Evolutionary conservation across 2,113 vertebrate genomes (phyloP).

Genomic region (Bagarius yarrelli): DNA sequence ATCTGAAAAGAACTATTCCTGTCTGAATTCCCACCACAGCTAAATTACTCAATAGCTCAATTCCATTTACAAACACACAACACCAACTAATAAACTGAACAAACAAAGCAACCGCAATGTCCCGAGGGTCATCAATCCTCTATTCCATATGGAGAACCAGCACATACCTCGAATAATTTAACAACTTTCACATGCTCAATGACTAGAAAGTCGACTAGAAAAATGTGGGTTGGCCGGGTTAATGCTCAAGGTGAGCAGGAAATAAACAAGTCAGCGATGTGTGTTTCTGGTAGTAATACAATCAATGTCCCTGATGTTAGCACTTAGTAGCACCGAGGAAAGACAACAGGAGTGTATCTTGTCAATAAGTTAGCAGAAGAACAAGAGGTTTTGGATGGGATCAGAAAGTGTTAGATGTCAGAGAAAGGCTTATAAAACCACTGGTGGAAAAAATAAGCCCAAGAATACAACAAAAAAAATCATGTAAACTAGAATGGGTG

Average conservation of each 20-base stretch:
- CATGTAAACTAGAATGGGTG: background rate
- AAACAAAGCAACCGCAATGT: constrained; percentile 1
- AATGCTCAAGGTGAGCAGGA: background rate
- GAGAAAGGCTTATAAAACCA: background rate
- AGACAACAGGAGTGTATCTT: background rate
- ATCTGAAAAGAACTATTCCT: background rate
- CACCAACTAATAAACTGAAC: background rate
- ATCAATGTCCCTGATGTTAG: no score
- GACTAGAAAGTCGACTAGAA: background rate
- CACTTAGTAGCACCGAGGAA: background rate
- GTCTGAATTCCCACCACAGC: constrained; percentile 6
- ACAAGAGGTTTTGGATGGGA: background rate
- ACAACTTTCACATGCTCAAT: background rate
- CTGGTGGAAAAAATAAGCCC: background rate
- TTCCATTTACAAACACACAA: background rate
- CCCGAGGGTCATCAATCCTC: background rate
- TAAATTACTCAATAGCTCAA: background rate
- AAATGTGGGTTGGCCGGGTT: background rate
- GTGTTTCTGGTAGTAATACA: background rate
- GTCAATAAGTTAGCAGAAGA: background rate
- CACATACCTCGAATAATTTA: background rate
- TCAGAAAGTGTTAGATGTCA: background rate
- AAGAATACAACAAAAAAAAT: background rate
- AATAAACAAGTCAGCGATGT: background rate
- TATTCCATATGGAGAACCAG: background rate